Evolutionary conservation across 2,888 invertebrate species (phyloP).

Genomic region (Strigamia maritima): DNA sequence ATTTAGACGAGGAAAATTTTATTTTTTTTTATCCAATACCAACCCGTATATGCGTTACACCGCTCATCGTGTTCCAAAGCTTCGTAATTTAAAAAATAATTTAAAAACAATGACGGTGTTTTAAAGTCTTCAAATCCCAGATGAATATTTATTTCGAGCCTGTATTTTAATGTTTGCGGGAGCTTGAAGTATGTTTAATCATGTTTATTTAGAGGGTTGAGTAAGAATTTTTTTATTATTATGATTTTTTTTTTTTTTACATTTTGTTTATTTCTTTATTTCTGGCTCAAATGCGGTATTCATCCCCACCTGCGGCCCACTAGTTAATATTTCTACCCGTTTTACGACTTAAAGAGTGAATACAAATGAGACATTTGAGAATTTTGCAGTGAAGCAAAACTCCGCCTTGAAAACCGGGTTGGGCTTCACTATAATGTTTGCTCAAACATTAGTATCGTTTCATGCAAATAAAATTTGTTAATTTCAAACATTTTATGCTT

Average conservation of each 20-base stretch:
- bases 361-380: conserved; percentile 1
- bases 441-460: neutral
- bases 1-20: neutral
- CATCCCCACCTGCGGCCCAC: neutral
- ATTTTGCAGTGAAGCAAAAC: neutral
- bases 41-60: neutral
- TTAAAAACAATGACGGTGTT: neutral
- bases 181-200: neutral
- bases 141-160: neutral
- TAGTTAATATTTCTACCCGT: neutral
- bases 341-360: conserved; percentile 5
- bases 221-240: neutral
- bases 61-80: neutral
- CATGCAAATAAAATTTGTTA: neutral
- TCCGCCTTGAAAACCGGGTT: neutral
- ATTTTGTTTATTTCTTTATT: too few relatives aligned
- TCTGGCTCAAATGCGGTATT: neutral
- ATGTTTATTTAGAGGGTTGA: too few relatives aligned
- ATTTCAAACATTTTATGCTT: neutral
- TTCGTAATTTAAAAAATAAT: neutral
- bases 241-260: neutral
- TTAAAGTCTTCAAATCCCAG: neutral
- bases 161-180: neutral
- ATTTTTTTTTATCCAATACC: neutral
- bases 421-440: neutral